phyloP scores from a whole-genome alignment of 2,888 invertebrate genomes.

The Ochlodes sylvanus region DNA sequence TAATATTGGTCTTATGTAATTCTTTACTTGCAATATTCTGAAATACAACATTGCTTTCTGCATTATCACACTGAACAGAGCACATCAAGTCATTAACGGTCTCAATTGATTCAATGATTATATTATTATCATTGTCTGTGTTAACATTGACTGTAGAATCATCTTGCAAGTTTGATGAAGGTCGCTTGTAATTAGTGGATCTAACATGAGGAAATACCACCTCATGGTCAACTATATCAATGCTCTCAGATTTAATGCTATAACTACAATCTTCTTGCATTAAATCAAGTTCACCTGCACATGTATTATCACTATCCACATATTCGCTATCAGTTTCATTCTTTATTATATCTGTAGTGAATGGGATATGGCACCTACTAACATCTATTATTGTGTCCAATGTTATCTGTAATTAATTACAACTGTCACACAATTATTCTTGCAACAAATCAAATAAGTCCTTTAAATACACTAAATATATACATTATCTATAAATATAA shows the following conservation, averaged over 20 bases:
- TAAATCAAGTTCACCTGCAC: background rate
- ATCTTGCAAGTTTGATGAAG: background rate
- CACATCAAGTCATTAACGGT: background rate
- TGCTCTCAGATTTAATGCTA: background rate
- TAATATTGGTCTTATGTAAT: background rate
- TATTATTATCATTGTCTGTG: background rate
- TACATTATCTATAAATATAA: too few species aligned
- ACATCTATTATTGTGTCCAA: background rate
- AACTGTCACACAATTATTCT: too few species aligned
- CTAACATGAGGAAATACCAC: background rate
- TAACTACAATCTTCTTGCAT: background rate
- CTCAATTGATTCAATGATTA: background rate
- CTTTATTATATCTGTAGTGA: background rate
- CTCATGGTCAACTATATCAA: background rate
- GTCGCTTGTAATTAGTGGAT: background rate
- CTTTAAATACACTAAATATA: too few species aligned
- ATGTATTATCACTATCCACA: background rate
- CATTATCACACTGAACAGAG: too few species aligned
- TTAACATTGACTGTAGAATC: background rate
- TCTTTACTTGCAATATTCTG: background rate
- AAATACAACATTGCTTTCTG: background rate
- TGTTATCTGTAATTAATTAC: background rate
- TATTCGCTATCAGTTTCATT: background rate
- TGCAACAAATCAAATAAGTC: too few species aligned
- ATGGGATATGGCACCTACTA: background rate